Evolutionary conservation across 2,888 invertebrate genomes (phyloP).

Genomic region (Busseola fusca): DNA sequence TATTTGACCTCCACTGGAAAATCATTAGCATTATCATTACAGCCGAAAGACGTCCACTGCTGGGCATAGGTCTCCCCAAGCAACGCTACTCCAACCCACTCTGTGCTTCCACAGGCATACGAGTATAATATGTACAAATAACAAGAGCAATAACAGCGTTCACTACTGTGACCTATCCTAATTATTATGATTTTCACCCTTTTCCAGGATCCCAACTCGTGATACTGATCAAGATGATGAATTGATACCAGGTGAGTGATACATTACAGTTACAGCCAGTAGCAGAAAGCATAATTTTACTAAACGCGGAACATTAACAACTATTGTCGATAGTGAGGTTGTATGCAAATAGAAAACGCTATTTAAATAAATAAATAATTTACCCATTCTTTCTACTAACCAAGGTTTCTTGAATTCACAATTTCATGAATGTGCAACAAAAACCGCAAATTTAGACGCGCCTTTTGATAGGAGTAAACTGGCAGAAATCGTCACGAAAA

Average conservation of each 20-base stretch:
- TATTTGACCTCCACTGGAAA: not conserved
- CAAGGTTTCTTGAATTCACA: not conserved
- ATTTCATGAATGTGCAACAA: not conserved
- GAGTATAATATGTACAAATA: not conserved
- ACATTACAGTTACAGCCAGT: conserved; percentile 1
- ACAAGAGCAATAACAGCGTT: not conserved
- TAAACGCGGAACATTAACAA: not conserved
- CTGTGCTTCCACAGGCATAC: not conserved
- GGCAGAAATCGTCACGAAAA: not conserved
- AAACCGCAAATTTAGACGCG: not conserved
- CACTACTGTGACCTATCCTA: not conserved
- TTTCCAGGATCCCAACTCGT: conserved; percentile 62
- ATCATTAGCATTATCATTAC: too few species aligned
- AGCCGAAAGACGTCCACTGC: too few species aligned
- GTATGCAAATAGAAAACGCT: not conserved
- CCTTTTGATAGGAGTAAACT: not conserved
- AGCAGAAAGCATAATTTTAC: not conserved
- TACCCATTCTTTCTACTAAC: not conserved
- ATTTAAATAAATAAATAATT: not conserved
- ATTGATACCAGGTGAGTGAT: conserved; percentile 79
- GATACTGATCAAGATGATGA: conserved; percentile 78
- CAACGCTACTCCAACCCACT: too few species aligned
- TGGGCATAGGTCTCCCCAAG: too few species aligned
- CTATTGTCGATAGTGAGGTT: conserved; percentile 3
- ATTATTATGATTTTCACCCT: not conserved